Base-by-base conservation (phyloP, 2,888 invertebrate genomes). In the Nebria salina region DNA sequence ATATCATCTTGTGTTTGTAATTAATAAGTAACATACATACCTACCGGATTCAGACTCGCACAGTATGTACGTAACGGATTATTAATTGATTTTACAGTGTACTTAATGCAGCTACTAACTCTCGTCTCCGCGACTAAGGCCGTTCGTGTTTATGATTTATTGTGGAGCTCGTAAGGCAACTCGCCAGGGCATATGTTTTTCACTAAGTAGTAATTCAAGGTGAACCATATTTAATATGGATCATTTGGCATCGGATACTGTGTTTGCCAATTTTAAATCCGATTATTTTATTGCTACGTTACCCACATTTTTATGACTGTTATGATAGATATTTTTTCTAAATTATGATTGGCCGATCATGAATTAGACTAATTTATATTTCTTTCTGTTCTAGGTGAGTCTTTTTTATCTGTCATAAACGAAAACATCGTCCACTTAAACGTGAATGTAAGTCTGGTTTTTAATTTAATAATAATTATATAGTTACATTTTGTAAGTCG, bases 1-100 rank as follows among this genome's bases (percentile, higher is more conserved):
- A 34, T 34, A 8, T 54, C 54, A 54, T 54, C 54, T 54, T 11
- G 54, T 54, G 7, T 54, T 54, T 54, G 8, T 75, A 79, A 79
- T 74, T 79, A 79, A 79, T 79, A 79, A 79, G 74, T 79, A 79
- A 79, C 74, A 79, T 65, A 79, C 79, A 73, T 79, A 79, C 70
- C 20, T 54, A 11, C 77, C 72, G 77, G 72, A 64, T 77, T 77
- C 77, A 77, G 77, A 65, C 54, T 72, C 72, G 72, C 65, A 77
- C 70, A 54, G 73, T 73, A 70, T 70, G 20, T 34, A n/a, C 54
- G 66, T 74, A 80, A 80, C 80, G 75, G 80, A 65, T 80, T 80
- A 80, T 80, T 80, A 80, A 80, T 80, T 80, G 80, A 75, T 80
- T 80, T 75, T 80, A 43, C 72, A 72, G 75, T 74, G 80, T 64